phyloP scores from a whole-genome alignment of 2,113 vertebrate species.

The Benitochromis conjunctus region DNA sequence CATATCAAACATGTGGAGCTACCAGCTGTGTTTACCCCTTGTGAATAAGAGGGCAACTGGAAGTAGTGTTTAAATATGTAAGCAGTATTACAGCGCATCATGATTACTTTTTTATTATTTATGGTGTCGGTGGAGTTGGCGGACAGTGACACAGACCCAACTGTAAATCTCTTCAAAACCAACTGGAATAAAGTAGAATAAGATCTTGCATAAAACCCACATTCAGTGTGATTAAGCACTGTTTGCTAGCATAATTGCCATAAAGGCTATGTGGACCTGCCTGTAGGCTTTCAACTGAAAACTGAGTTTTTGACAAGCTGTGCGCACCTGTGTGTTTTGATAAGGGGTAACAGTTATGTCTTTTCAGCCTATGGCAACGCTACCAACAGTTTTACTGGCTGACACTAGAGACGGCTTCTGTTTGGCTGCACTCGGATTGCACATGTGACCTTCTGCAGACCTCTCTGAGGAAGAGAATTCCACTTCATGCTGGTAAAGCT shows the following conservation, averaged over 20 bases:
- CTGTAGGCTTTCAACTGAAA: neutral
- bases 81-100: neutral
- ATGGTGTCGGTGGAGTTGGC: neutral
- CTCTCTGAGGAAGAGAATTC: neutral
- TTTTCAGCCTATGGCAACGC: neutral
- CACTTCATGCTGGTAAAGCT: neutral
- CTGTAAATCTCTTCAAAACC: neutral
- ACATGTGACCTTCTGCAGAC: neutral
- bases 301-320: neutral
- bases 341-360: neutral
- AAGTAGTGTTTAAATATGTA: neutral
- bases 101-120: neutral
- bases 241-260: neutral
- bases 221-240: neutral
- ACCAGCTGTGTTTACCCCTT: neutral
- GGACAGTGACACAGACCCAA: fast-evolving
- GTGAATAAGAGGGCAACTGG: neutral
- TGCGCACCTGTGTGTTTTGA: neutral
- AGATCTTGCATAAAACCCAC: neutral
- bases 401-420: neutral
- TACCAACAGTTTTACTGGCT: neutral
- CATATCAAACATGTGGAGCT: neutral
- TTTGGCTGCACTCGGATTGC: neutral
- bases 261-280: neutral
- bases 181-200: neutral